These are phyloP conservation scores for Sternotherus odoratus DNA, from an alignment of 2,797 vertebrate species.

Conservation along the genomic window DNA sequence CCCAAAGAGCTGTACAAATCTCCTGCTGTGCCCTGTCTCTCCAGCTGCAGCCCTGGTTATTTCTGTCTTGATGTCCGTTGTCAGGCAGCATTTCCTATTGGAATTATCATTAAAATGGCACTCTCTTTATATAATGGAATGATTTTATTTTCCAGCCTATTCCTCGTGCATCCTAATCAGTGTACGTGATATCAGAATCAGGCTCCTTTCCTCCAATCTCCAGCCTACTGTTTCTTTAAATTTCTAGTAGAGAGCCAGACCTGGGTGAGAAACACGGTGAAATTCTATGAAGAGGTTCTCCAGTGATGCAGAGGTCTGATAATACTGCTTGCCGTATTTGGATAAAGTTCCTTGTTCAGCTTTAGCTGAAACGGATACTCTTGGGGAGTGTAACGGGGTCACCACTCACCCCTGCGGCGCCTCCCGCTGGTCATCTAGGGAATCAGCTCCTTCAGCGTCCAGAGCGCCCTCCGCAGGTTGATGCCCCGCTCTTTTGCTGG, in stretches of 20 bases:
- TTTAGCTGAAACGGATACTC: not conserved
- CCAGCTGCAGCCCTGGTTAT: not conserved
- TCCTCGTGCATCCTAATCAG: not conserved
- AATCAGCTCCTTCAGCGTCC: too few species aligned
- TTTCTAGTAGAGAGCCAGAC: not conserved
- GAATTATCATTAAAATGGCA: constrained; percentile 49
- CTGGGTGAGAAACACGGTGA: not conserved
- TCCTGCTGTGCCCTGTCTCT: not conserved
- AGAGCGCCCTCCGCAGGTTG: too few species aligned
- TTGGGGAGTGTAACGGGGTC: too few species aligned
- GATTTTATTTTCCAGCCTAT: not conserved
- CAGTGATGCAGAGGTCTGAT: not conserved
- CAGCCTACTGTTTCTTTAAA: not conserved
- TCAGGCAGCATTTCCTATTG: not conserved
- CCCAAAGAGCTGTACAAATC: not conserved
- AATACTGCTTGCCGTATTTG: not conserved
- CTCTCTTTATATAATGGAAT: constrained; percentile 14
- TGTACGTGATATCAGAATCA: not conserved
- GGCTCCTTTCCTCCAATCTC: not conserved
- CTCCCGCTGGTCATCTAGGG: too few species aligned
- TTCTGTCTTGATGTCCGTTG: not conserved
- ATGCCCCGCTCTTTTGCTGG: too few species aligned
- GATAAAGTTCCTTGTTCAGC: not conserved
- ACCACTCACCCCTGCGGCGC: too few species aligned
- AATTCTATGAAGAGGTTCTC: not conserved